Conservation (phyloP, 1,140 invertebrate species). For the Acromyrmex charruanus region DNA sequence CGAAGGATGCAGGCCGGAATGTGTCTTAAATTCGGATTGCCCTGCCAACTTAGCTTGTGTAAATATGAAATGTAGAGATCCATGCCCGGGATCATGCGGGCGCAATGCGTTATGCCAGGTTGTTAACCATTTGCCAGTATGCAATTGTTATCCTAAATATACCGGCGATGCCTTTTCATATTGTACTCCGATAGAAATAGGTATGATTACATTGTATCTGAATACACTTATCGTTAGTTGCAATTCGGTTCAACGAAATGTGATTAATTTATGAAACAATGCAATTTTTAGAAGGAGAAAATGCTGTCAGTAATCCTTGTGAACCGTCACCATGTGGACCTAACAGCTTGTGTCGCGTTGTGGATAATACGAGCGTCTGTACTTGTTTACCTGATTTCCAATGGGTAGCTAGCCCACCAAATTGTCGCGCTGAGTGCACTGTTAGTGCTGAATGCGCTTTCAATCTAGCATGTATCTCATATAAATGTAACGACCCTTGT, state of each 20-base stretch:
- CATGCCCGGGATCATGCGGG: slow-evolving; percentile 87
- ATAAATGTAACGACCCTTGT: slow-evolving; percentile 88
- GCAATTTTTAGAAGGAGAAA: slow-evolving; percentile 44
- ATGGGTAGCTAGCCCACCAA: slow-evolving; percentile 85
- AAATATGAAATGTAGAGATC: slow-evolving; percentile 85
- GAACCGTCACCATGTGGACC: slow-evolving; percentile 87
- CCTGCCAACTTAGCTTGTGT: slow-evolving; percentile 83
- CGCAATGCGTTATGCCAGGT: slow-evolving; percentile 89
- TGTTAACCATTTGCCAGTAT: slow-evolving; percentile 89
- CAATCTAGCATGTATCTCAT: slow-evolving; percentile 85
- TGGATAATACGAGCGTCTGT: slow-evolving; percentile 86
- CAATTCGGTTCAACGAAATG: not conserved
- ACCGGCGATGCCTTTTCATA: slow-evolving; percentile 61
- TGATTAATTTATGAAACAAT: not conserved
- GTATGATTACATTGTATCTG: slow-evolving; percentile 16
- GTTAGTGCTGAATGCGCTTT: slow-evolving; percentile 85
- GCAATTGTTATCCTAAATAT: slow-evolving; percentile 87
- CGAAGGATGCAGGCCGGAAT: slow-evolving; percentile 87
- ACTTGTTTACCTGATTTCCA: slow-evolving; percentile 85
- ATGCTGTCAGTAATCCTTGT: slow-evolving; percentile 87
- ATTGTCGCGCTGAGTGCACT: slow-evolving; percentile 87
- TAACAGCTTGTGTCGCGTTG: slow-evolving; percentile 87
- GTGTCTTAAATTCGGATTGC: slow-evolving; percentile 86
- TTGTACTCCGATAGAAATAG: slow-evolving; percentile 55
- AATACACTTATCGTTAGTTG: not conserved